Percentiles rank a stretch among this genome's conserved stretches.
Conservation (phyloP, 37 sponge, comb jelly and placozoan species). For the Eunapius fragilis region DNA sequence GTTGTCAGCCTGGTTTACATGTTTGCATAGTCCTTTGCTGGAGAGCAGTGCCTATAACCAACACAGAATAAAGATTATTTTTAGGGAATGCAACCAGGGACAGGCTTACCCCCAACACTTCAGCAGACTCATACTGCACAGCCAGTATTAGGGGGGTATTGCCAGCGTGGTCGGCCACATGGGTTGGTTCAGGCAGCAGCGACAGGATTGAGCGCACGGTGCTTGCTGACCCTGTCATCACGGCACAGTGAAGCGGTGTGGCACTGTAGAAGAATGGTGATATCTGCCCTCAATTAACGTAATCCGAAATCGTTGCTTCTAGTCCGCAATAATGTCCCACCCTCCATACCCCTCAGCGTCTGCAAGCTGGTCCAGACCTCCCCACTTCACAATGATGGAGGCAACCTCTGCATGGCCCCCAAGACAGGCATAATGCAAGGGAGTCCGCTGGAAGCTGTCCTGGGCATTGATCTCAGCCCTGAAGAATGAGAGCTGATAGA, state of each 20-base stretch:
- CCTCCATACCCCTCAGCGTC: slow-evolving; percentile 55
- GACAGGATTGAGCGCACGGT: slow-evolving; percentile 29
- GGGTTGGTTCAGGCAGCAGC: slow-evolving; percentile 19
- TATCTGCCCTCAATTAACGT: not conserved
- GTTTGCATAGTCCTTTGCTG: slow-evolving; percentile 19
- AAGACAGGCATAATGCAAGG: slow-evolving; percentile 66
- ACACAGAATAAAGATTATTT: not conserved
- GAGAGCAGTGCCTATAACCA: slow-evolving; percentile 32
- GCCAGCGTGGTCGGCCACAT: slow-evolving; percentile 50
- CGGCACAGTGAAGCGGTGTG: slow-evolving; percentile 82
- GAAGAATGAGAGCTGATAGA: not conserved
- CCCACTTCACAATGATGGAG: slow-evolving; percentile 26
- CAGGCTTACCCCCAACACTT: slow-evolving; percentile 33
- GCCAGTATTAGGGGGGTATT: slow-evolving; percentile 74
- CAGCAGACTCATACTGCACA: slow-evolving; percentile 5
- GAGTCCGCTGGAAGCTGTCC: slow-evolving; percentile 56
- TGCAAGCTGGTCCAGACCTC: slow-evolving; percentile 60
- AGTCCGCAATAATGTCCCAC: not conserved
- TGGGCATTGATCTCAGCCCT: slow-evolving; percentile 65
- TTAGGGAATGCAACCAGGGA: no score
- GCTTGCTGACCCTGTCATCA: slow-evolving; percentile 36
- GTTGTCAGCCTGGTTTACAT: slow-evolving; percentile 40
- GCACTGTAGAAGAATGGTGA: no score
- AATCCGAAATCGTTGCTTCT: not conserved
- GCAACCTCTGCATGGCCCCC: slow-evolving; percentile 38